Conservation (phyloP, 2,888 invertebrate genomes). For the Papilio demoleus region DNA sequence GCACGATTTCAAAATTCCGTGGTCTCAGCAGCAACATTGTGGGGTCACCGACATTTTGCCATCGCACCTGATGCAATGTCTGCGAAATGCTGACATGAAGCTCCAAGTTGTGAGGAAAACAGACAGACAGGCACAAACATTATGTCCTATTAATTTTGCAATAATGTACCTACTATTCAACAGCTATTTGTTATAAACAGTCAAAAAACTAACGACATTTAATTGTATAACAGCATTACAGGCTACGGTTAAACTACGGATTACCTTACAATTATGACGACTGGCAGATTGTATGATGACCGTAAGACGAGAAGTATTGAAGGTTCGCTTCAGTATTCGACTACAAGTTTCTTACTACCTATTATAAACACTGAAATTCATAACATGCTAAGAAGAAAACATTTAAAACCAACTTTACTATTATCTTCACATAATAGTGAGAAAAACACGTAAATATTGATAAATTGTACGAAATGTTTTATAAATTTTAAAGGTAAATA, state of each 20-base stretch:
- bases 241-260: no score
- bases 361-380: background rate
- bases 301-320: no score
- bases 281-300: no score
- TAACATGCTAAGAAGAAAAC: no score
- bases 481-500: conserved; percentile 31
- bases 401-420: no score
- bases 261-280: no score
- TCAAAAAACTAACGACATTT: no score
- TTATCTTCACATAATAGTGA: background rate
- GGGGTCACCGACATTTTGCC: background rate
- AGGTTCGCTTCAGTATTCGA: no score
- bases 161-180: background rate
- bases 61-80: background rate
- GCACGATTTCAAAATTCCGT: background rate
- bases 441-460: background rate
- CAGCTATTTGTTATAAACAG: background rate
- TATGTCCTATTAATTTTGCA: background rate
- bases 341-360: background rate
- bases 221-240: no score
- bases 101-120: background rate
- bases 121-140: background rate
- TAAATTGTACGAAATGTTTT: conserved; percentile 3
- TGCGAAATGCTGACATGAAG: background rate
- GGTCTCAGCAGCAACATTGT: background rate